phyloP scores from a whole-genome alignment of 2,113 vertebrate genomes.

The Xenotilapia flavipinnis region DNA sequence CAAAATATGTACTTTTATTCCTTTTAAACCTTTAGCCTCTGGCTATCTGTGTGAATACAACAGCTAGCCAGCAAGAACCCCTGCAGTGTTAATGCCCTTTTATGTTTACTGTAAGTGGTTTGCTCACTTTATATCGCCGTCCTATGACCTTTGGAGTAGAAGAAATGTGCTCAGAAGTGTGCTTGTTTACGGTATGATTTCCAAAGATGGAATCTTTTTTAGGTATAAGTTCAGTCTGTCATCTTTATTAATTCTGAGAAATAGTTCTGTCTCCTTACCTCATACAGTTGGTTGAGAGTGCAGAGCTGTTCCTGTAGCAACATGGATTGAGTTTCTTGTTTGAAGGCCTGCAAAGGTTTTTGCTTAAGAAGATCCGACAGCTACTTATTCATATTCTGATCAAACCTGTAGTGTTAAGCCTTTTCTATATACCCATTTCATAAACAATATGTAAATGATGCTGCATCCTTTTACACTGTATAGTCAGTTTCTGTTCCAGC shows the following conservation, averaged over 20 bases:
- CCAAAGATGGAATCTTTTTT: not conserved
- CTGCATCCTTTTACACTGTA: not conserved
- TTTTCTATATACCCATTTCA: not conserved
- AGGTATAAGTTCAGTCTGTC: not conserved
- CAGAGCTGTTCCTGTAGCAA: not conserved
- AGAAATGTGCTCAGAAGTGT: not conserved
- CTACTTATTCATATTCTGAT: not conserved
- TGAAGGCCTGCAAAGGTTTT: not conserved
- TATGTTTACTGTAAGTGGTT: constrained; percentile 1
- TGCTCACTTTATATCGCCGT: not conserved
- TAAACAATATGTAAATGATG: not conserved
- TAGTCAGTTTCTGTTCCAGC: not conserved
- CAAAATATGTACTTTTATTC: not conserved
- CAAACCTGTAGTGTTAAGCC: not conserved
- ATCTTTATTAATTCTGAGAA: not conserved
- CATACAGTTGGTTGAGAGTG: not conserved
- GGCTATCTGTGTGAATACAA: constrained; percentile 1
- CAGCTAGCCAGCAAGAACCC: not conserved
- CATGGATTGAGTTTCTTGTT: not conserved
- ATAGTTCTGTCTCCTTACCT: not conserved
- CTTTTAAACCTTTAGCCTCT: constrained; percentile 6
- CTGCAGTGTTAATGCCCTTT: not conserved
- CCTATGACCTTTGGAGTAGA: not conserved
- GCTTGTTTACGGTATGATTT: not conserved
- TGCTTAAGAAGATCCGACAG: not conserved